These are phyloP conservation scores for Erinaceus europaeus DNA, from an alignment of 2,113 vertebrate species.

Conservation along the genomic window DNA sequence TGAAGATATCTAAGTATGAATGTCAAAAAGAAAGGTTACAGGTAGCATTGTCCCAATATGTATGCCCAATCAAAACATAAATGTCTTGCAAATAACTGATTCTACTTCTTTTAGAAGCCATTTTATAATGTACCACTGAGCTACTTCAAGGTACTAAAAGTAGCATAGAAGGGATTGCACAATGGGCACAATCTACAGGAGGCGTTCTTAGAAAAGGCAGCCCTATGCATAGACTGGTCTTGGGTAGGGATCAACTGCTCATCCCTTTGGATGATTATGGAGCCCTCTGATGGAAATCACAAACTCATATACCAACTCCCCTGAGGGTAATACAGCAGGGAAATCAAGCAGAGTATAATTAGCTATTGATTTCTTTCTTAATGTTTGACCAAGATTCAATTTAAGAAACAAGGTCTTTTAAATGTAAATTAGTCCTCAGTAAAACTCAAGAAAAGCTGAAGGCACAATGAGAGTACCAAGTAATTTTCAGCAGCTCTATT, in stretches of 20 bases:
- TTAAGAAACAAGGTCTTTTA: conserved; percentile 57
- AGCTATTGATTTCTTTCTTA: conserved; percentile 66
- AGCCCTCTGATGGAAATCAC: background rate
- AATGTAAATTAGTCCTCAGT: conserved; percentile 53
- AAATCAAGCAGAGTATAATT: conserved; percentile 63
- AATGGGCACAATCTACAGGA: background rate
- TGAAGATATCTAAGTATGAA: background rate
- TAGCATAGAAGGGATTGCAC: background rate
- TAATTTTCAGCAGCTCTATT: conserved; percentile 3
- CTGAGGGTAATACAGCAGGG: background rate
- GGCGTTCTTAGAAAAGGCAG: background rate
- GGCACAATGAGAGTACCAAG: background rate
- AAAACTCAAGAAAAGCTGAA: conserved; percentile 31
- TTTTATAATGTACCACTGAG: background rate
- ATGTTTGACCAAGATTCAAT: conserved; percentile 52
- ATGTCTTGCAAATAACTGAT: background rate
- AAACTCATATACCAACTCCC: background rate
- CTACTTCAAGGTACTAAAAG: background rate
- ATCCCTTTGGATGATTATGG: background rate
- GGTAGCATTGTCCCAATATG: background rate
- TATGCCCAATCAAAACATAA: background rate
- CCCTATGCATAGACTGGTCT: background rate
- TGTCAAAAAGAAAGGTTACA: background rate
- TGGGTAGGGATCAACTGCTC: background rate
- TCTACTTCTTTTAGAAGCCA: background rate